Evolutionary conservation across 2,113 vertebrate species (phyloP), one percentile per base, ranked within the genome.

Genomic region (Hippopotamus amphibius): DNA sequence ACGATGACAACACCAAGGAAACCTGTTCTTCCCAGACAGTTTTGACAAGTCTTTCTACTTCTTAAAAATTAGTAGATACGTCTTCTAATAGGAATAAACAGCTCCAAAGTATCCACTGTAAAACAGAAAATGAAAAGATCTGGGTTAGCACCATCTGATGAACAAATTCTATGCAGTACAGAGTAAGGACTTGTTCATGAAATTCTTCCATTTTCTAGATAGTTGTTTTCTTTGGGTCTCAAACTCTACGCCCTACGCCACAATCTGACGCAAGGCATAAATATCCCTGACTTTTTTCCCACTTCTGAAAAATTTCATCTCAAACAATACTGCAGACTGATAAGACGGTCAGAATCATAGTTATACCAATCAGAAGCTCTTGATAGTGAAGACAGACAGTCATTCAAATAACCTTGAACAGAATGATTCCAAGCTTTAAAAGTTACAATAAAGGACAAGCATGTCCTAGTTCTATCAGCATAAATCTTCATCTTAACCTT

Each of bases 401-500:
- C 48, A 33, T 91, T 88, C 37, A 89, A 81, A 68, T 86, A 93
- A 96, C 37, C 43, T 90, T 96, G 74, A 92, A 57, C 24, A 83
- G 26, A 82, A 74, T 94, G 46, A 88, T 41, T 96, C 88, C 50
- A 68, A 95, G 37, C 22, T 53, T 68, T 76, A 87, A 84, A 88
- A 30, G 9, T n/a, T 83, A 83, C 19, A 57, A 5, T 59, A 63
- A 84, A 92, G 59, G 61, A 83, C 33, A 90, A 94, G 28, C 0
- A 41, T 69, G 41, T 48, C 81, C 82, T 82, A 46, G 48, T 93
- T 97, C 74, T 92, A 91, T 93, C 86, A 87, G 9, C 57, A 53
- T 96, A 66, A 74, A 93, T 96, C 66, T 95, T 96, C 59, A 46
- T 37, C 63, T 81, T 92, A 21, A 53, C 26, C 33, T 79, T 87